A percentile compares a stretch with the other conserved stretches of the same genome.
Conservation (phyloP, 2,113 vertebrate genomes). For the Penelope pileata region DNA sequence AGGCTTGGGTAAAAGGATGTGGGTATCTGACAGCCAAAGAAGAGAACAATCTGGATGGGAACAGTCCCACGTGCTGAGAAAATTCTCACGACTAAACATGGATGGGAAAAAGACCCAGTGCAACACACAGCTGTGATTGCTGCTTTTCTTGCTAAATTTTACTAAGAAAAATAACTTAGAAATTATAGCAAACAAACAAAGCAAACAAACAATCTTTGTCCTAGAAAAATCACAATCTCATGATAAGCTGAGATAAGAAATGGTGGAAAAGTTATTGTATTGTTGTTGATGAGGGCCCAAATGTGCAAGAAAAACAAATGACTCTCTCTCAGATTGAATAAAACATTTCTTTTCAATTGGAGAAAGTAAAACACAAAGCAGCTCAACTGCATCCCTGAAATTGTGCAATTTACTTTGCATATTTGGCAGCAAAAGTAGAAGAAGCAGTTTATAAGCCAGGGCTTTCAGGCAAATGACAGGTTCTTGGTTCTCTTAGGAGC, state of each 20-base stretch:
- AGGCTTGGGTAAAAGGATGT: not conserved
- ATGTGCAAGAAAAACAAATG: conserved; percentile 35
- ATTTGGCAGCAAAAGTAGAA: conserved; percentile 69
- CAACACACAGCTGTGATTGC: not conserved
- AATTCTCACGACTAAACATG: not conserved
- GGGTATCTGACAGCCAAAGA: not conserved
- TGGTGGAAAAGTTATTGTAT: not conserved
- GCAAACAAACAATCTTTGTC: not conserved
- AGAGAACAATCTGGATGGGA: not conserved
- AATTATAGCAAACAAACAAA: not conserved
- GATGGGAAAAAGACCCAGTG: not conserved
- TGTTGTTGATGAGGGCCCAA: not conserved
- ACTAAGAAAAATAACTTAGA: not conserved
- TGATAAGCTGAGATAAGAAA: not conserved
- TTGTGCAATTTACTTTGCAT: conserved; percentile 68
- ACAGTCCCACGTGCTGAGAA: not conserved
- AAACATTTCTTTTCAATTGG: conserved; percentile 45
- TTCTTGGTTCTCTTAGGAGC: conserved; percentile 37
- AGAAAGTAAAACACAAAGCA: conserved; percentile 48
- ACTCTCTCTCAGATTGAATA: not conserved
- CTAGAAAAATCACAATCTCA: not conserved
- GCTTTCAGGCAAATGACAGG: conserved; percentile 61
- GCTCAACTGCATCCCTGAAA: conserved; percentile 49
- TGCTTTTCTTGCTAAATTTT: not conserved
- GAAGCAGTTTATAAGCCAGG: conserved; percentile 58